Conservation (phyloP, 2,888 invertebrate species). For the Heliothis peltigera region DNA sequence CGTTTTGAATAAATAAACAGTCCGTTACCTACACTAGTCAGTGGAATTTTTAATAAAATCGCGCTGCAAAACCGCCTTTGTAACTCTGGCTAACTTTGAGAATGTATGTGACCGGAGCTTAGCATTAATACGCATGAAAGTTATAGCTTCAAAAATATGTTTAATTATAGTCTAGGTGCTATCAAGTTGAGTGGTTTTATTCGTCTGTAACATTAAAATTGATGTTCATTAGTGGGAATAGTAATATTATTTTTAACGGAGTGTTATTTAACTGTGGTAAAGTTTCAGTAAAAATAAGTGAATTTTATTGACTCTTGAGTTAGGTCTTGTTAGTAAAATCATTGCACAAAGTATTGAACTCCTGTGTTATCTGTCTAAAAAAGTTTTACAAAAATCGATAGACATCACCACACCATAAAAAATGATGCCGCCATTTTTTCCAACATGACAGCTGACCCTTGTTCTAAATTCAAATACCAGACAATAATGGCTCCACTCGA, state of each 20-base stretch:
- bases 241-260: constrained; percentile 20
- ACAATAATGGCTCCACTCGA: constrained; percentile 52
- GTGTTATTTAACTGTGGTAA: constrained; percentile 13
- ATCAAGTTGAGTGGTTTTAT: constrained; percentile 53
- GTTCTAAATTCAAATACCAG: constrained; percentile 50
- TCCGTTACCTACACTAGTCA: neutral
- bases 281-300: too few relatives aligned
- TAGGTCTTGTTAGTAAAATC: too few relatives aligned
- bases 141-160: constrained; percentile 35
- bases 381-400: constrained; percentile 2
- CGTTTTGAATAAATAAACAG: constrained; percentile 10
- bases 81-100: constrained; percentile 15
- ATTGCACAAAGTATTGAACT: too few relatives aligned
- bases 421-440: constrained; percentile 11
- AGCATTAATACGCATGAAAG: constrained; percentile 1
- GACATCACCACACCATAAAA: constrained; percentile 16
- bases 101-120: constrained; percentile 1
- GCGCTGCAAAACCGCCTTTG: neutral
- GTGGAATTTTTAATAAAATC: constrained; percentile 13
- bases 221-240: constrained; percentile 50
- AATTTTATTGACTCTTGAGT: too few relatives aligned
- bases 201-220: constrained; percentile 47
- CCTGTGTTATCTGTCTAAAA: too few relatives aligned
- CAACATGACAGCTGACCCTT: constrained; percentile 22
- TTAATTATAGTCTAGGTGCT: constrained; percentile 38